Conservation (phyloP, 2,797 vertebrate genomes). For the Acrossocheilus wenchowensis region DNA sequence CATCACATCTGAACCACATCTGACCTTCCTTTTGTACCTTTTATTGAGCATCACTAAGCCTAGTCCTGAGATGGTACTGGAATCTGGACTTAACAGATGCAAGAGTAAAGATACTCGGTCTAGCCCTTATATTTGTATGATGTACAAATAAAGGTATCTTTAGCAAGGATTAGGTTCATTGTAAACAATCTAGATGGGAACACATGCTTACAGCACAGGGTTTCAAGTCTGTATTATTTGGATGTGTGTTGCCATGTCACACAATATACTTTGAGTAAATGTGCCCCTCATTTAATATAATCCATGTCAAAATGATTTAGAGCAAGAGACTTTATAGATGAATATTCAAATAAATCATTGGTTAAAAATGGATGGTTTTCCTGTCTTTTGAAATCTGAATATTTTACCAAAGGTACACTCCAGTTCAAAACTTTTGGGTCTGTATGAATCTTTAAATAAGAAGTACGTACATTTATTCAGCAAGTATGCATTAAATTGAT, state of each 20-base stretch:
- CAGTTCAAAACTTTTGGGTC: not conserved
- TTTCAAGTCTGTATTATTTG: not conserved
- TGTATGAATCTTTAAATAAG: not conserved
- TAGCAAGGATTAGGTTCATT: not conserved
- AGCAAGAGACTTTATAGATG: not conserved
- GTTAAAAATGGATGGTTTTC: not conserved
- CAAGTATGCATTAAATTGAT: not conserved
- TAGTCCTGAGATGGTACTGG: not conserved
- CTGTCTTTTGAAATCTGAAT: not conserved
- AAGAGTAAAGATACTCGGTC: not conserved
- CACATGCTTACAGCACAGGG: not conserved
- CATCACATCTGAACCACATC: not conserved
- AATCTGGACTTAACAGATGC: slow-evolving; percentile 9
- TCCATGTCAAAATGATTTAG: not conserved
- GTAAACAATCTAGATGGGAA: not conserved
- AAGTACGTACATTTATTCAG: not conserved
- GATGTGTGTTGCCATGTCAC: not conserved
- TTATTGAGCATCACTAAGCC: not conserved
- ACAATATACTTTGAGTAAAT: slow-evolving; percentile 5
- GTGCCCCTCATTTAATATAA: slow-evolving; percentile 17
- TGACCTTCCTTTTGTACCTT: slow-evolving; percentile 34
- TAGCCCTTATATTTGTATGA: not conserved
- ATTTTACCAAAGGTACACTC: not conserved
- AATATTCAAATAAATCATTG: slow-evolving; percentile 19
- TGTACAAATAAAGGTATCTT: not conserved